A percentile compares a stretch with the other conserved stretches of the same genome.
Conservation (phyloP, 2,113 vertebrate genomes). For the Chionomys nivalis region DNA sequence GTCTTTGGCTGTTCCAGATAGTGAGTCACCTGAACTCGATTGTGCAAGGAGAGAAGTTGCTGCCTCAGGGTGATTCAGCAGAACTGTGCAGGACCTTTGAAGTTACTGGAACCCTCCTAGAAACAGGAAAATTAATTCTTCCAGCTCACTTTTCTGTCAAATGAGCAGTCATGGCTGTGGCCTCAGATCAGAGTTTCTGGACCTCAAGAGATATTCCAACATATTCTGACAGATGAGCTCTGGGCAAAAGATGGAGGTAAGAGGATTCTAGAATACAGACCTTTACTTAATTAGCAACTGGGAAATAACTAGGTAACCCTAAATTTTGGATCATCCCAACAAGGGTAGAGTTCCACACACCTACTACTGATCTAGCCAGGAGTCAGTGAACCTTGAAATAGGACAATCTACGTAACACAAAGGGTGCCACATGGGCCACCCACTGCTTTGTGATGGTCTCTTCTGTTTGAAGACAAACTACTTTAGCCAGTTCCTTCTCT, state of each 20-base stretch:
- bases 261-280: not conserved
- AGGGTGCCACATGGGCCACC: not conserved
- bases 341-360: not conserved
- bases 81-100: not conserved
- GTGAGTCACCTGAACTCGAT: not conserved
- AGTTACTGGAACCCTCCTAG: not conserved
- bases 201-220: not conserved
- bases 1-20: not conserved
- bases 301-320: not conserved
- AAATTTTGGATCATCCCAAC: not conserved
- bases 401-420: not conserved
- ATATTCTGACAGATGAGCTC: not conserved
- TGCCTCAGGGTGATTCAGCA: slow-evolving; percentile 31
- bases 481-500: not conserved
- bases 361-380: not conserved
- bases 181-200: not conserved
- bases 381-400: not conserved
- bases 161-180: not conserved
- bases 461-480: not conserved
- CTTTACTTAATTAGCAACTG: not conserved
- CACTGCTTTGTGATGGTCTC: not conserved
- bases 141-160: not conserved
- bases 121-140: not conserved
- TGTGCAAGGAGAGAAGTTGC: not conserved
- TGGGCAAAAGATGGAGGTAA: not conserved